Percentiles rank a stretch among this genome's conserved stretches.
phyloP scores from a whole-genome alignment of 2,888 invertebrate species.

The Amphipoea oculea region DNA sequence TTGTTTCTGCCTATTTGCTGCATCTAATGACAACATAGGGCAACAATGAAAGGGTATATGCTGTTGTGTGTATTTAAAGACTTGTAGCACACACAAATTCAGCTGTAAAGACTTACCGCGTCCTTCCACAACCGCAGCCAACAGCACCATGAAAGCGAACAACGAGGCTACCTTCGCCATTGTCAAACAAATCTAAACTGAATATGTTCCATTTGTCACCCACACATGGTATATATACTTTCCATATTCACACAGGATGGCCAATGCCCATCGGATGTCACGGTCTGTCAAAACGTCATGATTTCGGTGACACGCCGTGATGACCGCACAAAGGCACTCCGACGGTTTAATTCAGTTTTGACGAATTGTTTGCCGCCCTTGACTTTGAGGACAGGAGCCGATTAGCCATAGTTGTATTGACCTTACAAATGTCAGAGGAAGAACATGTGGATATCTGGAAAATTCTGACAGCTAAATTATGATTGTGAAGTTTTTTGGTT shows the following conservation, averaged over 20 bases:
- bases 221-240: conserved; percentile 55
- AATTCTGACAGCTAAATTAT: conserved; percentile 45
- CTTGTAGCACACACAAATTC: not conserved
- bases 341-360: conserved; percentile 67
- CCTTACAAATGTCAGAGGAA: conserved; percentile 57
- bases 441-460: conserved; percentile 8
- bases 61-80: not conserved
- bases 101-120: conserved; percentile 50
- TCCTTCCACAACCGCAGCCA: conserved; percentile 62
- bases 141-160: conserved; percentile 58
- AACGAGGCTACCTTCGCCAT: conserved; percentile 61
- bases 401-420: conserved; percentile 55
- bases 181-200: conserved; percentile 28
- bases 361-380: conserved; percentile 62
- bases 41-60: not conserved
- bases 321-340: conserved; percentile 68
- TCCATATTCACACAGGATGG: conserved; percentile 55
- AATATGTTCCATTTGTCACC: conserved; percentile 36
- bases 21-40: not conserved
- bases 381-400: conserved; percentile 67
- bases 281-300: conserved; percentile 70
- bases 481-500: conserved; percentile 4
- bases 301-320: conserved; percentile 71
- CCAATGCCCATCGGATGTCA: conserved; percentile 66
- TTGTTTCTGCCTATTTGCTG: not conserved